Conservation (phyloP, 2,797 vertebrate species). For the Sebastes itinus region DNA sequence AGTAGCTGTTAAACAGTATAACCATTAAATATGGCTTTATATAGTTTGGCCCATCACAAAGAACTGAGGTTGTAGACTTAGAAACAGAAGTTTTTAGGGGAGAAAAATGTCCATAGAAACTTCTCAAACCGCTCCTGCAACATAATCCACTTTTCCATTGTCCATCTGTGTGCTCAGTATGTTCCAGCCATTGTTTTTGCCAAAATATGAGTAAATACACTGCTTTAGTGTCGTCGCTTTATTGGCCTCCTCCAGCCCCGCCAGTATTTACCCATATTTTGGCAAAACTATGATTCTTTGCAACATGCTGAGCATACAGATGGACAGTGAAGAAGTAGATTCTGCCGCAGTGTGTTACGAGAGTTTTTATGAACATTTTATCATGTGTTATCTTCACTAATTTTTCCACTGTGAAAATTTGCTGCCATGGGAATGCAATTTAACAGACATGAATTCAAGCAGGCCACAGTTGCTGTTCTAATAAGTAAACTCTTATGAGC, state of each 20-base stretch:
- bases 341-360: neutral
- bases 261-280: constrained; percentile 5
- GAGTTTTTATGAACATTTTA: neutral
- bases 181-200: constrained; percentile 16
- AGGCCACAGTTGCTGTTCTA: neutral
- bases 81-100: neutral
- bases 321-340: constrained; percentile 10
- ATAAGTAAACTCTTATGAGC: neutral
- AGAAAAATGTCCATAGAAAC: neutral
- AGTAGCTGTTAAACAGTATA: neutral
- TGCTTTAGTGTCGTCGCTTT: neutral
- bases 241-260: neutral
- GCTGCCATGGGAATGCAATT: neutral
- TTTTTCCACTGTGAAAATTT: neutral
- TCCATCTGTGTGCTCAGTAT: constrained; percentile 22
- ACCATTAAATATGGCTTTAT: neutral
- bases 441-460: neutral
- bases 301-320: constrained; percentile 27
- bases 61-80: neutral
- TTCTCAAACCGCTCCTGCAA: neutral
- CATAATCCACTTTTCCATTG: constrained; percentile 3
- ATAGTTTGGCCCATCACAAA: neutral
- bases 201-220: constrained; percentile 18
- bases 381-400: neutral
- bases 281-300: constrained; percentile 5